Base-by-base conservation (phyloP, 2,797 vertebrate genomes). In the Silurus lanzhouensis region DNA sequence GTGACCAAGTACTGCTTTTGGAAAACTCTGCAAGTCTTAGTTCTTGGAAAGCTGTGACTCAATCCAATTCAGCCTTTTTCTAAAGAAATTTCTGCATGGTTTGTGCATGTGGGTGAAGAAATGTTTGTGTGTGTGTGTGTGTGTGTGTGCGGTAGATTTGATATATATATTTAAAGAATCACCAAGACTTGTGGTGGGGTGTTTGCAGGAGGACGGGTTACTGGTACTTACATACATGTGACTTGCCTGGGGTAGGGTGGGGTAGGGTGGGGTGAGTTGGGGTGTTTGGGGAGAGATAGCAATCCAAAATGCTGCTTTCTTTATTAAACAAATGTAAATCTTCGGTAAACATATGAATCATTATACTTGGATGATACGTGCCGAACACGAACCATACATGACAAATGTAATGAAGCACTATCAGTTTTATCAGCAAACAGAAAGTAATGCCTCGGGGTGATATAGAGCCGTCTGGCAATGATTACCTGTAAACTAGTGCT, bases 401-500 rank as follows among this genome's bases (percentile, higher is more conserved):
- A 63, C 46, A 6, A 66, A 64, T 6, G 52, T 22, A 10, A 72
- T 3, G 22, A 46, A 3, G 14, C 22, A 14, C 52, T 44, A 13
- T 13, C 31, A 13, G 19, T 44, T 82, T 31, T 66, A 22, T 64
- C 22, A 1, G 13, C 17, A 46, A 63, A 46, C 9, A 61, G 27
- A 77, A 61, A 78, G 75, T 44, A 20, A 19, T 22, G 20, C 20
- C 20, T 63, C 20, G 17, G 77, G 60, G 63, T 3, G 1, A 25
- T 27, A 5, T 0, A 19, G 14, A 52, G 5, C 0, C 44, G n/a
- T 5, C 38, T 52, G 38, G 61, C 22, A 46, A 58, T 58, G n/a
- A 76, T 92, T 95, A 99, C 98, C 98, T 99, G 98, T 90, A 99
- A 92, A 75, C 98, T 99, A 7, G 98, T 99, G 92, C 98, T 99